Evolutionary conservation across 2,888 invertebrate genomes (phyloP).

Genomic region (Tachina grossa): DNA sequence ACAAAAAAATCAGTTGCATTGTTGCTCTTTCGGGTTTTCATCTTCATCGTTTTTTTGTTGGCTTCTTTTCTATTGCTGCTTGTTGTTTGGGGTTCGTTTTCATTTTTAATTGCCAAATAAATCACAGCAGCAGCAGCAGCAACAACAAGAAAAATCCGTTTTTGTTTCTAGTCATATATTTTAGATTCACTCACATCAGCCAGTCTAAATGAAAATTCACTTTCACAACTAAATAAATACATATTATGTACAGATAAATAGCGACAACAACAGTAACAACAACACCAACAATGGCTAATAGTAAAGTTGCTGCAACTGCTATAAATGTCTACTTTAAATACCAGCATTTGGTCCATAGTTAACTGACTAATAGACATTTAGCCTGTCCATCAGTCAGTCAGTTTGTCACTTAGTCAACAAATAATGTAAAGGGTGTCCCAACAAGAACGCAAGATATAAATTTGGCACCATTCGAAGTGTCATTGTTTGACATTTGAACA

Average conservation of each 20-base stretch:
- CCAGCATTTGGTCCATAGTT: conserved; percentile 38
- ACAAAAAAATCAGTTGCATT: conserved; percentile 40
- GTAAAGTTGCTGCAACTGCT: conserved; percentile 54
- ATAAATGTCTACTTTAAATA: conserved; percentile 58
- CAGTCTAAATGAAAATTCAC: conserved; percentile 66
- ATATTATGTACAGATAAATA: conserved; percentile 12
- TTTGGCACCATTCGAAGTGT: too few relatives aligned
- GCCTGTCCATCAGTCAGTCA: background rate
- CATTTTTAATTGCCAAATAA: conserved; percentile 70
- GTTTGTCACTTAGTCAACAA: conserved; percentile 25
- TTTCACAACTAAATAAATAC: conserved; percentile 68
- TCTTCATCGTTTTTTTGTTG: background rate
- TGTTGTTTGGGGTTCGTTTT: conserved; percentile 47
- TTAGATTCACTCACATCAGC: conserved; percentile 60
- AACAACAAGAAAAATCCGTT: conserved; percentile 29
- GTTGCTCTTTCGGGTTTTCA: conserved; percentile 29
- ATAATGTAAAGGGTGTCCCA: too few relatives aligned
- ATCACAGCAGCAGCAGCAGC: conserved; percentile 56
- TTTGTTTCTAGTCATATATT: conserved; percentile 34
- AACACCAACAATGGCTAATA: background rate
- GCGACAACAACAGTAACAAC: background rate
- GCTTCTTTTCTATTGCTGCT: conserved; percentile 1
- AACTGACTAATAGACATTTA: background rate
- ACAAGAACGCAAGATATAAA: too few relatives aligned
- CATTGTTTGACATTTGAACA: too few relatives aligned